Conservation (phyloP, 2,888 invertebrate genomes). For the Dastarcus helophoroides region DNA sequence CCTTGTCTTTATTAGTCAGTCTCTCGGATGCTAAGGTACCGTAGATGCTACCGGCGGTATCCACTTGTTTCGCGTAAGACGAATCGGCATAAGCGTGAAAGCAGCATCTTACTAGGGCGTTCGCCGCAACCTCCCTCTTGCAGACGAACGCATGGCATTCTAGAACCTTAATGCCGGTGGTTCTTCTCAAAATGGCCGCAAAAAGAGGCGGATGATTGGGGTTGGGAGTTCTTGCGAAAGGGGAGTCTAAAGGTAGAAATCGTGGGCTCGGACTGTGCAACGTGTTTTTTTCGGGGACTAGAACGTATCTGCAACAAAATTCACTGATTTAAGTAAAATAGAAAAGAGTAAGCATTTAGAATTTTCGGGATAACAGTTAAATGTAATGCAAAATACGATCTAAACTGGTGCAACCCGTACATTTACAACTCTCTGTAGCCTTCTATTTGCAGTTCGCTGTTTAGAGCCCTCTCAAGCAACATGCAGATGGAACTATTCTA, state of each 20-base stretch:
- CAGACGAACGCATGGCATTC: slow-evolving; percentile 99
- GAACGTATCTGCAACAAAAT: slow-evolving; percentile 33
- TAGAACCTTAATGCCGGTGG: slow-evolving; percentile 92
- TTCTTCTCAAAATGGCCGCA: slow-evolving; percentile 90
- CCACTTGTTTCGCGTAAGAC: slow-evolving; percentile 77
- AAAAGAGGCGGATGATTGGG: slow-evolving; percentile 92
- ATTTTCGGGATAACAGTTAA: too few species aligned
- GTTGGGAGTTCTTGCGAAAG: slow-evolving; percentile 85
- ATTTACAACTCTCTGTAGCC: too few species aligned
- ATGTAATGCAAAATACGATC: too few species aligned
- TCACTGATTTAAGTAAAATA: too few species aligned
- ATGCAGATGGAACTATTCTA: too few species aligned
- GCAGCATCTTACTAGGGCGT: slow-evolving; percentile 92
- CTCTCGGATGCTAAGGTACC: slow-evolving; percentile 33
- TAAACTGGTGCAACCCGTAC: too few species aligned
- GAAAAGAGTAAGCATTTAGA: too few species aligned
- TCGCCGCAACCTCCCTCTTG: slow-evolving; percentile 91
- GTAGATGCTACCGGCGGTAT: slow-evolving; percentile 43
- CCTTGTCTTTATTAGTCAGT: slow-evolving; percentile 34
- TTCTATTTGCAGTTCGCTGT: too few species aligned
- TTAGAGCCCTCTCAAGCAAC: too few species aligned
- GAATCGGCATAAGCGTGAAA: slow-evolving; percentile 97
- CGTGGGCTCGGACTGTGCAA: slow-evolving; percentile 58
- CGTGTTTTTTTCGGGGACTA: slow-evolving; percentile 39
- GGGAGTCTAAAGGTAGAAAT: slow-evolving; percentile 91